A percentile compares a stretch with the other conserved stretches of the same genome.
phyloP scores from a whole-genome alignment of 1,140 invertebrate genomes.

The Grapholita molesta region DNA sequence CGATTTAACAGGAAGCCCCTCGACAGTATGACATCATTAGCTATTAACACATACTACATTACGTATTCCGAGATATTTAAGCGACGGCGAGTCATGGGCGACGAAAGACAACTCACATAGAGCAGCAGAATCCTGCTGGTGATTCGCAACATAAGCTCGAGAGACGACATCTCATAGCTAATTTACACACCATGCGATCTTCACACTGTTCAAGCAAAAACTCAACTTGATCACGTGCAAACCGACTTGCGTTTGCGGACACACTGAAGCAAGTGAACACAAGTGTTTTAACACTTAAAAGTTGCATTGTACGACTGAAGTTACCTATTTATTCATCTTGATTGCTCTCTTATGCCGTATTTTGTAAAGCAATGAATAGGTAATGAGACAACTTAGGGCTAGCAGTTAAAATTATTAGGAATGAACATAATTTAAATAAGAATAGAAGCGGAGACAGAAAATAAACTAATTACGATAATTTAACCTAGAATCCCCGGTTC shows the following conservation, averaged over 20 bases:
- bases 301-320: neutral
- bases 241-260: neutral
- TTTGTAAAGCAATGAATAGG: neutral
- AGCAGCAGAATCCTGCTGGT: conserved; percentile 32
- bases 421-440: neutral
- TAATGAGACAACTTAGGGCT: neutral
- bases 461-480: neutral
- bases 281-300: neutral
- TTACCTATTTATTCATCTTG: neutral
- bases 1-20: neutral
- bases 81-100: conserved; percentile 5
- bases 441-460: neutral
- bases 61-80: neutral
- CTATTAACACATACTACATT: neutral
- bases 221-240: neutral
- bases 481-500: neutral
- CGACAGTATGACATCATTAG: neutral
- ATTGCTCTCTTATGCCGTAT: neutral
- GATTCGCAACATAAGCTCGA: conserved; percentile 35
- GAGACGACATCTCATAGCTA: conserved; percentile 27
- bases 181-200: neutral
- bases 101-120: conserved; percentile 36
- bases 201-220: neutral
- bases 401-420: neutral
- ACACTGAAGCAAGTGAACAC: conserved; percentile 2